Base-by-base conservation (phyloP, 2,888 invertebrate genomes). In the Polietes domitor region DNA sequence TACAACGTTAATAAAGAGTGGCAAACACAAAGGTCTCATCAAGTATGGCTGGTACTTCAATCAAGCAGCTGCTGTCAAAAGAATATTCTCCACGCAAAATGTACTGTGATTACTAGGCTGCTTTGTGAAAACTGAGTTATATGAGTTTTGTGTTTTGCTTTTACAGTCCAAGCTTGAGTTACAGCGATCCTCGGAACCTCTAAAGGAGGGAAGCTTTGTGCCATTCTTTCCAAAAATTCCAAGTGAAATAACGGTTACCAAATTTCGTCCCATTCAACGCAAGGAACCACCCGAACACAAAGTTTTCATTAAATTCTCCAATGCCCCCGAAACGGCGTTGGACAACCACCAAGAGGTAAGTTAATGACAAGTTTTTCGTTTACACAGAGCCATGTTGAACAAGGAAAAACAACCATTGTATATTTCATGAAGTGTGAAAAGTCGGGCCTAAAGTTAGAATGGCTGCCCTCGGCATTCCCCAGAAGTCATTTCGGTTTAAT, bases 1-100 rank as follows among this genome's bases (percentile, higher is more conserved):
- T 47, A 95, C 94, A 0, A 93, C 93, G 0, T 93, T 94, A 0
- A 94, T 96, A 85, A 94, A 95, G 87, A 93, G 93, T 10, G 93
- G 95, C 24, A 95, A 95, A 19, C 89, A 95, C 72, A 95, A 95
- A 47, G 95, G 94, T 15, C 95, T 95, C 83, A 94, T 94, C 0
- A 95, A 95, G 88, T 95, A 95, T 88, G 94, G 94, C 0, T 96
- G 96, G 95, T 94, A 95, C 86, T 95, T 96, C 71, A 95, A 94
- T 24, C 95, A 95, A 88, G 94, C 95, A 24, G 89, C 95, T 24
- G 95, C 95, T 70, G 94, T 96, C 0, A 95, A 95, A 88, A 94
- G 95, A 88, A 96, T 96, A 87, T 96, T 97, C 89, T 94, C 95
- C 87, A 96, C 87, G 6, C 86, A 87, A 75, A 91, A 91, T 87